Conservation (phyloP, 1,140 invertebrate genomes). For the Nylanderia fulva region DNA sequence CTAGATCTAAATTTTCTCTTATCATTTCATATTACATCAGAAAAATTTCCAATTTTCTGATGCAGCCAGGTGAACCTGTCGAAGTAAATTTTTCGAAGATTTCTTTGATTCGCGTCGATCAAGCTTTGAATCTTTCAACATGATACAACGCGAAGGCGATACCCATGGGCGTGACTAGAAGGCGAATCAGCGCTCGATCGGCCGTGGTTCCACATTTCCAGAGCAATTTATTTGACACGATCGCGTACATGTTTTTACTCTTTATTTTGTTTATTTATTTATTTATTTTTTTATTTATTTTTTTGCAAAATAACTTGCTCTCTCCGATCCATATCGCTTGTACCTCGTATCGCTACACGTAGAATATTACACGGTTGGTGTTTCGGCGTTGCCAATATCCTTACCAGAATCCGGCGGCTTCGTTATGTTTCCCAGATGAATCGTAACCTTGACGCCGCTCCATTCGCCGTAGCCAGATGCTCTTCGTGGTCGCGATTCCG, state of each 20-base stretch:
- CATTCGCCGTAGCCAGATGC: conserved; percentile 46
- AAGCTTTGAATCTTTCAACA: conserved; percentile 33
- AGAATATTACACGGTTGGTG: conserved; percentile 44
- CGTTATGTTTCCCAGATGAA: conserved; percentile 46
- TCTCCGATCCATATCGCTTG: too few species aligned
- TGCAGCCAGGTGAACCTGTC: neutral
- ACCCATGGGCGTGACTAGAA: conserved; percentile 19
- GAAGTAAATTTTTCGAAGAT: neutral
- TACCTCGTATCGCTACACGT: neutral
- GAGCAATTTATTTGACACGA: conserved; percentile 31
- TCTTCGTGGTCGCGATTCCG: conserved; percentile 35
- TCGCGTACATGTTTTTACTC: neutral
- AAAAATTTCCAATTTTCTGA: conserved; percentile 2
- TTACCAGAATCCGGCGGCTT: conserved; percentile 59
- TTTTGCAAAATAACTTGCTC: too few species aligned
- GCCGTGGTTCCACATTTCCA: neutral
- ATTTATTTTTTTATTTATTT: too few species aligned
- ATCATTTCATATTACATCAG: neutral
- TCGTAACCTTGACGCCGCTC: conserved; percentile 59
- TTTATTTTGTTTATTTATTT: too few species aligned
- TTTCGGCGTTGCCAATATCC: neutral
- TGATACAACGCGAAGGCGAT: neutral
- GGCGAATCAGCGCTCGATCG: neutral
- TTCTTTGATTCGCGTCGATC: conserved; percentile 20
- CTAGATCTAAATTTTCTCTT: neutral